phyloP scores from a whole-genome alignment of 2,113 vertebrate species.

The Ammodytes dubius region DNA sequence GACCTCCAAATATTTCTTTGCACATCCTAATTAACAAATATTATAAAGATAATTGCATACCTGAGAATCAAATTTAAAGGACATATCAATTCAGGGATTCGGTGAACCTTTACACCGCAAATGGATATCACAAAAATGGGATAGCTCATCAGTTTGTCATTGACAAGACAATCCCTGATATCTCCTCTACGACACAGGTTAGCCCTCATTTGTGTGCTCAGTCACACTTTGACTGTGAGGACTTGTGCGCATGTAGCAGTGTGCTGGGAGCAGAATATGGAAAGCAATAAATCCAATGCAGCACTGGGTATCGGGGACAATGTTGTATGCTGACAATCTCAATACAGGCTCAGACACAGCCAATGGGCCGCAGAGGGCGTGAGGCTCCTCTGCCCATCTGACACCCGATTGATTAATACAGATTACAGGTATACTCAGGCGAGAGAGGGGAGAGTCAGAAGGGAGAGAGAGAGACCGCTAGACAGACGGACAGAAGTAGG shows the following conservation, averaged over 20 bases:
- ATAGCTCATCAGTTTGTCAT: conserved; percentile 26
- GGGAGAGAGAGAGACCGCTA: not conserved
- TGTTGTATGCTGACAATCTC: conserved; percentile 42
- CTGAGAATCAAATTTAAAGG: not conserved
- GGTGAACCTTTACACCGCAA: not conserved
- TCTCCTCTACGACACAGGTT: conserved; percentile 10
- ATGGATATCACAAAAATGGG: not conserved
- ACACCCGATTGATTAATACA: conserved; percentile 54
- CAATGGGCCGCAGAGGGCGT: conserved; percentile 30
- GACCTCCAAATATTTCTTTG: too few relatives aligned
- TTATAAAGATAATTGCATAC: not conserved
- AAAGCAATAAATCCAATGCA: conserved; percentile 62
- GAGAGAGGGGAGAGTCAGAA: not conserved
- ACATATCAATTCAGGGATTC: not conserved
- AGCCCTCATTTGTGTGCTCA: conserved; percentile 49
- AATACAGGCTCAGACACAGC: conserved; percentile 17
- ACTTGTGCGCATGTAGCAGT: conserved; percentile 18
- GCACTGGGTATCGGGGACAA: conserved; percentile 33
- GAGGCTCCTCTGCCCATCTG: conserved; percentile 35
- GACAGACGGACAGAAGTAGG: not conserved
- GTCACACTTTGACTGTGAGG: conserved; percentile 27
- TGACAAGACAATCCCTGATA: conserved; percentile 19
- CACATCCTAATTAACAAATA: too few relatives aligned
- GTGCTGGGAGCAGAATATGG: conserved; percentile 27
- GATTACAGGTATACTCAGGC: conserved; percentile 46